A percentile compares a stretch with the other conserved stretches of the same genome.
phyloP scores from a whole-genome alignment of 2,888 invertebrate genomes.

The Anticlea derivata region DNA sequence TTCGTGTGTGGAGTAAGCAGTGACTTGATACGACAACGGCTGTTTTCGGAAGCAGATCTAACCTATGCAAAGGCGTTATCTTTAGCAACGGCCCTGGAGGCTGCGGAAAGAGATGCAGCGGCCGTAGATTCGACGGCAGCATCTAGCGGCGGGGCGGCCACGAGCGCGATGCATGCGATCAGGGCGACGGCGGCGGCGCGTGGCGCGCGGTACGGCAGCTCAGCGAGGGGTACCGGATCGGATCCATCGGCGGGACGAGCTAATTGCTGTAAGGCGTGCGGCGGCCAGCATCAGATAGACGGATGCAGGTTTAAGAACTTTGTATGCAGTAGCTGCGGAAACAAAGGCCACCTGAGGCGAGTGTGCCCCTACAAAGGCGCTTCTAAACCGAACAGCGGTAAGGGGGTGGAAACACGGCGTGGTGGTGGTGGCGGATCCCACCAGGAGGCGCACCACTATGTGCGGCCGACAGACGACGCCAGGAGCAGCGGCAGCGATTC shows the following conservation, averaged over 20 bases:
- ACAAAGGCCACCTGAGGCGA: slow-evolving; percentile 4
- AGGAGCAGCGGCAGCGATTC: not conserved
- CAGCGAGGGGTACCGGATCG: too few relatives aligned
- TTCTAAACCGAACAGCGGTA: not conserved
- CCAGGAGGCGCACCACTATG: not conserved
- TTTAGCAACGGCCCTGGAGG: not conserved
- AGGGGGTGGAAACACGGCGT: not conserved
- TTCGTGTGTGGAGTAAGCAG: slow-evolving; percentile 2
- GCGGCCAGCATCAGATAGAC: not conserved
- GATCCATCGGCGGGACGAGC: not conserved
- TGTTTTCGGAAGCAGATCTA: not conserved
- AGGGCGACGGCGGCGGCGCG: not conserved
- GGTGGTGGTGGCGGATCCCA: not conserved
- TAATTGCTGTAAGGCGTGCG: not conserved
- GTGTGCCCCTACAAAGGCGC: not conserved
- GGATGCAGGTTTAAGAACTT: not conserved
- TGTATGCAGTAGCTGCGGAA: not conserved
- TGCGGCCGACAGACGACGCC: not conserved
- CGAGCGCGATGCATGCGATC: slow-evolving; percentile 1
- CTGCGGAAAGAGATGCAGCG: slow-evolving; percentile 7
- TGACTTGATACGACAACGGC: not conserved
- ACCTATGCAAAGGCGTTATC: not conserved
- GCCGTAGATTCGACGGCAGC: slow-evolving; percentile 4
- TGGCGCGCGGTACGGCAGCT: too few relatives aligned
- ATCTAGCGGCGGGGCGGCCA: not conserved